phyloP scores from a whole-genome alignment of 2,113 vertebrate genomes.

The Eulacestoma nigropectus region DNA sequence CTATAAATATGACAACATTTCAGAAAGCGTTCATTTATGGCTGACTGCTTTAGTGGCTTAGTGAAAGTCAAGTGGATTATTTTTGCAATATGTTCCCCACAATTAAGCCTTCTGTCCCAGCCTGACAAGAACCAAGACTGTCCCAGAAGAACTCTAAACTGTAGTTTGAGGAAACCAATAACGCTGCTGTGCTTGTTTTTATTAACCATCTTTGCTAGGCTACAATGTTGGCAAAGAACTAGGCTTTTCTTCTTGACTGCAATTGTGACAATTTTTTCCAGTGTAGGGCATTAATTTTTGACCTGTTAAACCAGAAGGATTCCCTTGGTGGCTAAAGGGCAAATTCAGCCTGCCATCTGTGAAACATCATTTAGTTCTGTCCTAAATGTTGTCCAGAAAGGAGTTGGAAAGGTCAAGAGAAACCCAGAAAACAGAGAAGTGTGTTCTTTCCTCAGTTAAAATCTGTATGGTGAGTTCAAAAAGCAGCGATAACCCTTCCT shows the following conservation, averaged over 20 bases:
- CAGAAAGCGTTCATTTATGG: not conserved
- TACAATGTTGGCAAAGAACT: not conserved
- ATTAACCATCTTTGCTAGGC: not conserved
- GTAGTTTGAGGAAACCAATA: not conserved
- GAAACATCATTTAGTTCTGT: not conserved
- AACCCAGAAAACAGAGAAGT: not conserved
- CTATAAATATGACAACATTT: constrained; percentile 7
- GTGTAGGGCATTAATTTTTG: not conserved
- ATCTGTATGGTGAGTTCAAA: not conserved
- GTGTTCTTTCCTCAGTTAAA: not conserved
- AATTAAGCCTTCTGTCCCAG: constrained; percentile 15
- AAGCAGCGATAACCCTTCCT: not conserved
- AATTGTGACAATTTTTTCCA: not conserved
- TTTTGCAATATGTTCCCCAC: constrained; percentile 9
- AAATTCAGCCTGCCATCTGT: not conserved
- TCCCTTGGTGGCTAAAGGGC: not conserved
- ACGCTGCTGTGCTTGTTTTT: not conserved
- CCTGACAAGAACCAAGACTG: not conserved
- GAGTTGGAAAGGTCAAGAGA: not conserved
- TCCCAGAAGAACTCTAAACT: constrained; percentile 5
- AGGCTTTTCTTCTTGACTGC: not conserved
- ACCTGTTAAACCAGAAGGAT: not conserved
- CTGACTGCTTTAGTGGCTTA: constrained; percentile 24
- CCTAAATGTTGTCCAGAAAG: not conserved
- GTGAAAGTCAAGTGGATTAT: constrained; percentile 34